Conservation (phyloP, 1,140 invertebrate species). For the Amyelois transitella region DNA sequence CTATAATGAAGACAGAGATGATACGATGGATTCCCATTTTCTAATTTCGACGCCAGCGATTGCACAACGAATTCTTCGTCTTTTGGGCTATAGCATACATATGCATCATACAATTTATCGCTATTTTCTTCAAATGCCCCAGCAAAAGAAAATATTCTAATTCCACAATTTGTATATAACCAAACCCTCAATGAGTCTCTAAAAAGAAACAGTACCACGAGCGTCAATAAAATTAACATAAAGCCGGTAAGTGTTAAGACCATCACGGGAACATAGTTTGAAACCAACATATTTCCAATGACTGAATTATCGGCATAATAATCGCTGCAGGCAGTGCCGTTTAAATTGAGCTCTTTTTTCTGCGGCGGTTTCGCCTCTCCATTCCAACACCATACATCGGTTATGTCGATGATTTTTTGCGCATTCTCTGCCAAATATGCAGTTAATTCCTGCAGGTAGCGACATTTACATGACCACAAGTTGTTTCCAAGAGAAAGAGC, state of each 20-base stretch:
- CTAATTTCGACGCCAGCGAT: conserved; percentile 87
- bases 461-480: conserved; percentile 92
- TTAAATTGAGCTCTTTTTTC: conserved; percentile 85
- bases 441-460: conserved; percentile 89
- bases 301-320: conserved; percentile 88
- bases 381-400: conserved; percentile 87
- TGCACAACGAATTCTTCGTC: conserved; percentile 93
- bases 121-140: conserved; percentile 79
- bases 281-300: conserved; percentile 87
- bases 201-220: conserved; percentile 87
- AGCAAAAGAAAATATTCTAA: conserved; percentile 82
- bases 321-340: conserved; percentile 87
- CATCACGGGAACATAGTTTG: conserved; percentile 89
- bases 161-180: conserved; percentile 90
- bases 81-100: conserved; percentile 93
- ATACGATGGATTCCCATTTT: conserved; percentile 83
- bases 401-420: conserved; percentile 84
- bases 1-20: conserved; percentile 91
- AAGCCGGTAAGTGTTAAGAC: conserved; percentile 84
- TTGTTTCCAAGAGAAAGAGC: conserved; percentile 86
- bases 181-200: conserved; percentile 89
- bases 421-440: conserved; percentile 88
- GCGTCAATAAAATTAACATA: conserved; percentile 81
- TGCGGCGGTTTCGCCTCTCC: conserved; percentile 82
- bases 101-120: conserved; percentile 93